A percentile compares a stretch with the other conserved stretches of the same genome.
Evolutionary conservation across 2,797 vertebrate species (phyloP).

Genomic region (Anisognathus igniventris): DNA sequence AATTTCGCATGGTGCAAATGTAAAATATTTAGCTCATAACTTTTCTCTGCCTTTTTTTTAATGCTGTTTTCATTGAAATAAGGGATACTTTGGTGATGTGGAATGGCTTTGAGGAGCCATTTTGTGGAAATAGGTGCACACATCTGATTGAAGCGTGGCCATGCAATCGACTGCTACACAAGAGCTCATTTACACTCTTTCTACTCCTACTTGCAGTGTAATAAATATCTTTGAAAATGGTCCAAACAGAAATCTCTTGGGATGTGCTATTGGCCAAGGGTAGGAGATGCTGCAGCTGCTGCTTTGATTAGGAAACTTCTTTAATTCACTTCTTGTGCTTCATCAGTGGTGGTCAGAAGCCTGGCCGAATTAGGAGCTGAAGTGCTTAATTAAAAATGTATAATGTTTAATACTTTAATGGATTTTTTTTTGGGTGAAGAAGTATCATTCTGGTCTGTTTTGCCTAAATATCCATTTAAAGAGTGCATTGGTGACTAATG

Average conservation of each 20-base stretch:
- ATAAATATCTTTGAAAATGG: slow-evolving; percentile 32
- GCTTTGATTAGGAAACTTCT: slow-evolving; percentile 43
- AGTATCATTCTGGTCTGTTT: neutral
- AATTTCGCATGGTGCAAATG: neutral
- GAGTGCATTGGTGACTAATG: neutral
- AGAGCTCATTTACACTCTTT: neutral
- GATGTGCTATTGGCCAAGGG: neutral
- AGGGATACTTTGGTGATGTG: neutral
- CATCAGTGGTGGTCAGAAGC: neutral
- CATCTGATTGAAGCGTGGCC: neutral
- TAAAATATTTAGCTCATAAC: neutral
- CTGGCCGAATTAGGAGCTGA: neutral
- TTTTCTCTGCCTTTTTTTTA: neutral
- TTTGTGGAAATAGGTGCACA: slow-evolving; percentile 40
- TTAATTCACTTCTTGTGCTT: slow-evolving; percentile 1
- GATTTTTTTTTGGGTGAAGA: neutral
- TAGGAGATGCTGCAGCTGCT: slow-evolving; percentile 46
- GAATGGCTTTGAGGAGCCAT: slow-evolving; percentile 53
- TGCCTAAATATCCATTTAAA: neutral
- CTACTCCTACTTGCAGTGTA: neutral
- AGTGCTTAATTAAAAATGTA: neutral
- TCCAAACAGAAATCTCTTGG: neutral
- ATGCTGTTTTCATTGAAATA: neutral
- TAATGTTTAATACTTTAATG: neutral
- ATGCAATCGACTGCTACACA: neutral